These are phyloP conservation scores for Apteryx mantelli DNA, from an alignment of 2,113 vertebrate species.

Conservation along the genomic window DNA sequence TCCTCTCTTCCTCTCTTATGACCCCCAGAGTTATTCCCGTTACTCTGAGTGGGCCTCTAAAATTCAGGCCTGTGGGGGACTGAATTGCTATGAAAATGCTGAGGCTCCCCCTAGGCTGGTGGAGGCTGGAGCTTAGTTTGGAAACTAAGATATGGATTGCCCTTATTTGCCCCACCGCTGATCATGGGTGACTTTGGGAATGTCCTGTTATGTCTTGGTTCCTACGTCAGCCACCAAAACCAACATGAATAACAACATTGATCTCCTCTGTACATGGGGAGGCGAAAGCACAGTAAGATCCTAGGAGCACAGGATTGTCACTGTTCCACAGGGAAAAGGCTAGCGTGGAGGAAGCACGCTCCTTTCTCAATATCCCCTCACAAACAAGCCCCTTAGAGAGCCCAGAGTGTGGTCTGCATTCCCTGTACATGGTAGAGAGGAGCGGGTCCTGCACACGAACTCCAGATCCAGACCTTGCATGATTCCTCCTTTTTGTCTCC, in stretches of 20 bases:
- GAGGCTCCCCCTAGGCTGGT: not conserved
- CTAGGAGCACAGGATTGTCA: not conserved
- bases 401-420: not conserved
- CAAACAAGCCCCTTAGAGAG: not conserved
- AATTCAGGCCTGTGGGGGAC: not conserved
- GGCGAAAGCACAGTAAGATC: not conserved
- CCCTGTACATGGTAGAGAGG: rapidly evolving
- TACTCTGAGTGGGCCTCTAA: not conserved
- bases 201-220: not conserved
- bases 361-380: not conserved
- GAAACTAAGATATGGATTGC: not conserved
- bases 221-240: not conserved
- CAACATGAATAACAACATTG: not conserved
- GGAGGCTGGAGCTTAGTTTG: not conserved
- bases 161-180: not conserved
- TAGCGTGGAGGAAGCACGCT: not conserved
- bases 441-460: not conserved
- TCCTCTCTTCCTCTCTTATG: not conserved
- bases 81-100: not conserved
- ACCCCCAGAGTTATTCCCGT: not conserved
- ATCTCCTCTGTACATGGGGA: not conserved
- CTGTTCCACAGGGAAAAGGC: not conserved
- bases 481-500: not conserved
- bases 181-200: not conserved
- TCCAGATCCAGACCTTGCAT: not conserved